Evolutionary conservation across 2,797 vertebrate genomes (phyloP), one percentile per base, ranked within the genome.

Genomic region (Leptodactylus fallax): DNA sequence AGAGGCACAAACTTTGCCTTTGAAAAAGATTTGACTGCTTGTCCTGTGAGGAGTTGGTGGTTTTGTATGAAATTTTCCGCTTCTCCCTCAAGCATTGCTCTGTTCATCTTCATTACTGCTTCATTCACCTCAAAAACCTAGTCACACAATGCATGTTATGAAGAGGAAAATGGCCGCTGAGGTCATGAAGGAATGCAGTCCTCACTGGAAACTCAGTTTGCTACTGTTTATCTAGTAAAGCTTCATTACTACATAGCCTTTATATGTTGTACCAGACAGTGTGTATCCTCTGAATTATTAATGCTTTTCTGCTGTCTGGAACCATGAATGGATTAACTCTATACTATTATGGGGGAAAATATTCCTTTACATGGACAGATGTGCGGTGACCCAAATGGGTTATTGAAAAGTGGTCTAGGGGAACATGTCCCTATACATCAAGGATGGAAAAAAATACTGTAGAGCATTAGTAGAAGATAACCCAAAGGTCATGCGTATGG

Each of bases 271-370:
- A 36, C 60, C 79, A 58, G 58, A 36, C 79, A 36, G 10, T 80
- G 58, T 61, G 78, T 61, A 61, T 79, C 53, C 51, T 58, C 25
- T 80, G 56, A 80, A 80, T 80, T 80, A 80, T 80, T 80, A 60
- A 61, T 80, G 77, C 56, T 45, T 80, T 58, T 80, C 55, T 79
- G 55, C 53, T 72, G 71, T 72, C 71, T 72, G 9, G 71, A 47
- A 47, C 47, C 36, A 72, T 72, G 71, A 72, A 72, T 72, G 71
- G 71, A 72, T 72, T 72, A 72, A 47, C 17, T 47, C 36, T 21
- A 36, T 36, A 45, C 67, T 36, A 11, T 72, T 71, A 72, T 9
- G 65, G 23, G 23, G 25, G 0, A 7, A 67, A 27, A 21, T 21
- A 25, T 47, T 19, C 25, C 45, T 47, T 1, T 45, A 36, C 12